Base-by-base conservation (phyloP, 2,113 vertebrate genomes). In the Psophia crepitans region DNA sequence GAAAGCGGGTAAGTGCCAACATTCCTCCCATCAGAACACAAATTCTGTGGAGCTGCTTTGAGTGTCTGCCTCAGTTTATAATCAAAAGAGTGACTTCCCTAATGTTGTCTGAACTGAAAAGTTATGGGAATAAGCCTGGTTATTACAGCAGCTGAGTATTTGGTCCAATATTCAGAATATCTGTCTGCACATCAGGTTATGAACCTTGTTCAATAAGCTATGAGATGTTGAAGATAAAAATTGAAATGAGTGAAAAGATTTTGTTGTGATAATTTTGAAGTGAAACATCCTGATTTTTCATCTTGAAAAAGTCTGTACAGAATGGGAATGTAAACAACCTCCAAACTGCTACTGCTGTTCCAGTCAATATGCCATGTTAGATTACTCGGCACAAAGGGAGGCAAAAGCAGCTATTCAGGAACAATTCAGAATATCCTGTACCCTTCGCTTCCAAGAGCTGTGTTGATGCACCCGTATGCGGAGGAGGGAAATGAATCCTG, bases 391-490 rank as follows among this genome's bases (percentile, higher is more conserved):
- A 44, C 20, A 66, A 85, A 71, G 20, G 32, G 20, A 24, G 90
- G 18, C 27, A 81, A 39, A 82, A 79, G 28, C 9, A 70, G 11
- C n/a, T 87, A 11, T 51, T 75, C 64, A 46, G 66, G 51, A 90
- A 44, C 22, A 71, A n/a, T 30, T 83, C 46, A 46, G n/a, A 84
- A 79, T 60, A 76, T 64, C 37, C 18, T 37, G 6, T 30, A 51
- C 11, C 3, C 37, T 71, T 82, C 0, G 0, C 22, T 63, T 90
- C 39, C 1, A 3, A 63, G 60, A 70, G 8, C 41, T 68, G 11
- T 51, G 32, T 63, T 81, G 78, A 71, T 2, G 2, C 26, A 37
- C 9, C 21, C n/a, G 28, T 54, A 61, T 28, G 37, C 35, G 51
- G 70, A 35, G 43, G 23, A 46, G 4, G 61, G 44, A 92, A 63